Base-by-base conservation (phyloP, 2,888 invertebrate genomes). In the Drosophila fulvimacula region DNA sequence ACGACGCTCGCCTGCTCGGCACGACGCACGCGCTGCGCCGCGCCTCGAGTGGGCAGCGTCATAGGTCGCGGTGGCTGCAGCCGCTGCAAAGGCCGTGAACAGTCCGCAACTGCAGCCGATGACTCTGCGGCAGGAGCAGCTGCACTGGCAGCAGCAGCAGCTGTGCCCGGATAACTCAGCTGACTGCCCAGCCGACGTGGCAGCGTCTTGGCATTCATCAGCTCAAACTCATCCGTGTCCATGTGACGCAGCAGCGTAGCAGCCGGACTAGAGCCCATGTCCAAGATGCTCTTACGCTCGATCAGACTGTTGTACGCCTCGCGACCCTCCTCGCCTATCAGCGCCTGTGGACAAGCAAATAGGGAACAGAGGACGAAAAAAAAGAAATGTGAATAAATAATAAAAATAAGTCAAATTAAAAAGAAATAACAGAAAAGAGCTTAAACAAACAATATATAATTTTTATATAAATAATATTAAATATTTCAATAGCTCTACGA, bases 221-320 rank as follows among this genome's bases (percentile, higher is more conserved):
- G 58, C 51, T 91, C 89, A 65, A 92, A 90, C 69, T 92, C 91
- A 73, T 92, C 88, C 2, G 91, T 88, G 56, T 92, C 92, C 77
- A 91, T 79, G 66, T 90, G 89, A 4, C 91, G 89, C 21, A 92
- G 74, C 55, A 92, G 67, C 4, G 63, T 92, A 2, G 82, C 84
- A 0, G 81, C 90, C 10, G 91, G 88, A 72, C 90, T 90, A 17
- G 83, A 56, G 0, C 82, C 87, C 0, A 86, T 76, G 58, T 82
- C 85, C 39, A 88, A 72, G 53, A 84, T 81, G 1, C 93, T 93
- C 48, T 95, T 95, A 73, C 95, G 94, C 91, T 98, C 98, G 60
- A 99, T 97, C 57, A 99, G 93, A 84, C 97, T 96, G 89, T 97
- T 96, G 93, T 99, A 99, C 0, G 98, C 99, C 89, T 96, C 95